These are phyloP conservation scores for Blastobasis lacticolella DNA, from an alignment of 2,888 invertebrate species.

Conservation along the genomic window DNA sequence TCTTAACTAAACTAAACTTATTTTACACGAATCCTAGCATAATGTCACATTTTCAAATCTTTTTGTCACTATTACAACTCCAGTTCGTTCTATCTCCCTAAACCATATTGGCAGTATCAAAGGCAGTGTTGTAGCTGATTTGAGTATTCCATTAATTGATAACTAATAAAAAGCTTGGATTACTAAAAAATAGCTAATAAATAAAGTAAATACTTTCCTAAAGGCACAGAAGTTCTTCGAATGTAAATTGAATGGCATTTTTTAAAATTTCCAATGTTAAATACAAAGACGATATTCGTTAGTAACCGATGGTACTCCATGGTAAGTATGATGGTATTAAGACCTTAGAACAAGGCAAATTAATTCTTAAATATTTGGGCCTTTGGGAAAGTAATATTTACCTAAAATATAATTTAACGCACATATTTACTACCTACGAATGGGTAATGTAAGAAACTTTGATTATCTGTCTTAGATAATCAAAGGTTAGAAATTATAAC, in stretches of 20 bases:
- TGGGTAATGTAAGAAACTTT: constrained; percentile 48
- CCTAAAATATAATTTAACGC: constrained; percentile 37
- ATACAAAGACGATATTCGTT: too few species aligned
- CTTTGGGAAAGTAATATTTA: constrained; percentile 45
- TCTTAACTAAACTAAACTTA: constrained; percentile 40
- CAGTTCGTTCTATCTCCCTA: background rate
- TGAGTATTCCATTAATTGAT: constrained; percentile 38
- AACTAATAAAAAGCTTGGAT: constrained; percentile 27
- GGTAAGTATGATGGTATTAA: too few species aligned
- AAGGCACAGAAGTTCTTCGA: constrained; percentile 38
- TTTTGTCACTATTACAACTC: constrained; percentile 21
- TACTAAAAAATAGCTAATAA: constrained; percentile 25
- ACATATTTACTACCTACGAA: constrained; percentile 29
- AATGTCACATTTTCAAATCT: constrained; percentile 37
- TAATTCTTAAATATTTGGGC: constrained; percentile 23
- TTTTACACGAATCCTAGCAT: constrained; percentile 30
- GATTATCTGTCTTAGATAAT: constrained; percentile 15
- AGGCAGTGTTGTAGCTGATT: constrained; percentile 50
- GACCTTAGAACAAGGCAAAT: too few species aligned
- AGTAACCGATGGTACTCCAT: too few species aligned
- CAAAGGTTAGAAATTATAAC: too few species aligned
- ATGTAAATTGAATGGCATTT: too few species aligned
- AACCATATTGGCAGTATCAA: constrained; percentile 29
- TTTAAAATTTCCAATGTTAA: too few species aligned
- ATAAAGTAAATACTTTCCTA: constrained; percentile 39